Base-by-base conservation (phyloP, 2,888 invertebrate genomes). In the Mechanitis messenoides region DNA sequence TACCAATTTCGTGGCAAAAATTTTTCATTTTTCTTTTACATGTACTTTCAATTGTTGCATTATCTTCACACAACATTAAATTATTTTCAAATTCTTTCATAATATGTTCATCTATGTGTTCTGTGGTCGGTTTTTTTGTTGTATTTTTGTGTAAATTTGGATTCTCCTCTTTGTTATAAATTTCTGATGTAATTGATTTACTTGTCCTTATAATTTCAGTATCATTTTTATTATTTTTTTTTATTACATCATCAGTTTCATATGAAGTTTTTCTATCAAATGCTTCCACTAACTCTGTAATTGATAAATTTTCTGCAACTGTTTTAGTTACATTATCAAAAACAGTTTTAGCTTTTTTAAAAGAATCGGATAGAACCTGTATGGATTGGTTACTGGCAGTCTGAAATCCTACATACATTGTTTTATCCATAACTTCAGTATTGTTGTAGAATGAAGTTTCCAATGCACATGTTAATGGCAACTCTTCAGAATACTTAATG, bases 331-430 rank as follows among this genome's bases (percentile, higher is more conserved):
- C 35, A 59, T 74, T 73, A 56, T 75, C 68, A 47, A 89, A 71
- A 12, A 90, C 68, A 68, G 61, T 77, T 71, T 80, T 77, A 1
- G 87, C 87, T 72, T 79, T 86, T 31, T 63, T 68, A 70, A 81
- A 85, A 11, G 86, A 84, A 11, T 80, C 77, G 53, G 79, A 74
- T 53, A 66, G 70, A 47, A 89, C 73, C 73, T 84, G 79, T 69
- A 88, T 87, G 47, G 83, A 80, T 55, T 81, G 87, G 67, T 89
- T 83, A 66, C 83, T 89, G 28, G 86, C 85, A 47, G 89, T 88
- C 70, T 85, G 87, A 65, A 89, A 89, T 0, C 85, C 86, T 9
- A 88, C 86, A 79, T 76, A 85, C 75, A 87, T 80, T 31, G 80
- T 81, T 71, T 81, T 79, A 38, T 86, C 81, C 53, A 85, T 66